A percentile compares a stretch with the other conserved stretches of the same genome.
Conservation (phyloP, 1,140 invertebrate genomes). For the Bicyclus anynana region DNA sequence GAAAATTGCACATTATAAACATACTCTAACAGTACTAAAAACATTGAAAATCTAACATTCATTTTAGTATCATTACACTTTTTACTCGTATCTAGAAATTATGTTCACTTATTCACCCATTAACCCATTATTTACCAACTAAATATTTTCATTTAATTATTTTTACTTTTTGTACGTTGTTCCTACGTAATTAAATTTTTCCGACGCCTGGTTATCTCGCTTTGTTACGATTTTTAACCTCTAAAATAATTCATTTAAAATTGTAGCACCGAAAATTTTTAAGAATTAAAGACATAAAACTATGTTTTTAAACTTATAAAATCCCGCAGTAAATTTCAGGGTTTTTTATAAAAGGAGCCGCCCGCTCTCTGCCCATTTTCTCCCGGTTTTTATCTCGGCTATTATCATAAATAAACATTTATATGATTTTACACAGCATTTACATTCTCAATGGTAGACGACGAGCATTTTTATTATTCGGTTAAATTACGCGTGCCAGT, state of each 20-base stretch:
- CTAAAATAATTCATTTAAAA: neutral
- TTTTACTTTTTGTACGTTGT: neutral
- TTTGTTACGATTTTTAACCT: neutral
- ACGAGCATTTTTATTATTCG: constrained; percentile 6
- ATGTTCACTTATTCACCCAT: too few species aligned
- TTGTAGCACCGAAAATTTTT: neutral
- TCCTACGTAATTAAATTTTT: neutral
- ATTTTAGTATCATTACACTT: too few species aligned
- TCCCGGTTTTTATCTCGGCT: constrained; percentile 26
- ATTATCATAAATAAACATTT: constrained; percentile 46
- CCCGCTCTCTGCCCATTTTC: constrained; percentile 19
- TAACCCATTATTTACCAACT: too few species aligned
- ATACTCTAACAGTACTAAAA: too few species aligned
- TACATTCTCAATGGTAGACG: constrained; percentile 18
- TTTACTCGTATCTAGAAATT: too few species aligned
- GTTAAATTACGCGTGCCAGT: constrained; percentile 4
- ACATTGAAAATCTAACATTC: too few species aligned
- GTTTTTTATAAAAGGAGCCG: constrained; percentile 22
- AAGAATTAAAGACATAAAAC: neutral
- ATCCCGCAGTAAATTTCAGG: neutral
- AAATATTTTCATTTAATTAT: too few species aligned
- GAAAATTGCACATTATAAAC: too few species aligned
- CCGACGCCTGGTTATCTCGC: neutral
- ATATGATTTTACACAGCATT: constrained; percentile 20
- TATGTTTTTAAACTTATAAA: neutral